phyloP scores from a whole-genome alignment of 2,888 invertebrate genomes.

The Drosophila picticornis region DNA sequence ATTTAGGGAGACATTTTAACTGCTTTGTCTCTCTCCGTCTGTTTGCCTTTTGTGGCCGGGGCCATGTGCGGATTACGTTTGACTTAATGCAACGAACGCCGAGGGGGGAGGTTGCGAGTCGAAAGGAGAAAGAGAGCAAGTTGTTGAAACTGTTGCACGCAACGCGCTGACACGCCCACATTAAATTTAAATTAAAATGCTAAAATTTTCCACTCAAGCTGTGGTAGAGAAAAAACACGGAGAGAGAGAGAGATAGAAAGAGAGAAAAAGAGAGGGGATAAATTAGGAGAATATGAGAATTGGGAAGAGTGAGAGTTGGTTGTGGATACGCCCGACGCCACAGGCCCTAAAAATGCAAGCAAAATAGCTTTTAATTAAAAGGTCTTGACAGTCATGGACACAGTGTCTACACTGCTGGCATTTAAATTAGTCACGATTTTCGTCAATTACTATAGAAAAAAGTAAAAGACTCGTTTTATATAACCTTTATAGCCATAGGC shows the following conservation, averaged over 20 bases:
- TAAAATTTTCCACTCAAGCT: slow-evolving; percentile 71
- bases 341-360: slow-evolving; percentile 73
- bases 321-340: slow-evolving; percentile 56
- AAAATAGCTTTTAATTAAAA: slow-evolving; percentile 81
- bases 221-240: slow-evolving; percentile 22
- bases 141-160: slow-evolving; percentile 74
- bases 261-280: neutral
- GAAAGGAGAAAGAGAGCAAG: neutral
- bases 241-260: slow-evolving; percentile 1
- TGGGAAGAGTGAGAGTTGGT: neutral
- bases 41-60: slow-evolving; percentile 63
- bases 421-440: slow-evolving; percentile 39
- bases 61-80: slow-evolving; percentile 83
- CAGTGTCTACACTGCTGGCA: slow-evolving; percentile 54
- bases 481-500: neutral
- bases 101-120: neutral
- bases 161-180: slow-evolving; percentile 69
- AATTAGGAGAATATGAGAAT: neutral
- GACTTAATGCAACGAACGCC: slow-evolving; percentile 76
- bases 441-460: neutral
- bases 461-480: neutral
- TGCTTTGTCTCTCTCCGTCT: slow-evolving; percentile 61
- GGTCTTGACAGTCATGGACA: slow-evolving; percentile 61
- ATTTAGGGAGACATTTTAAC: slow-evolving; percentile 47
- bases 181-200: slow-evolving; percentile 83